phyloP scores from a whole-genome alignment of 1,140 invertebrate species.

The Augochlora pura region DNA sequence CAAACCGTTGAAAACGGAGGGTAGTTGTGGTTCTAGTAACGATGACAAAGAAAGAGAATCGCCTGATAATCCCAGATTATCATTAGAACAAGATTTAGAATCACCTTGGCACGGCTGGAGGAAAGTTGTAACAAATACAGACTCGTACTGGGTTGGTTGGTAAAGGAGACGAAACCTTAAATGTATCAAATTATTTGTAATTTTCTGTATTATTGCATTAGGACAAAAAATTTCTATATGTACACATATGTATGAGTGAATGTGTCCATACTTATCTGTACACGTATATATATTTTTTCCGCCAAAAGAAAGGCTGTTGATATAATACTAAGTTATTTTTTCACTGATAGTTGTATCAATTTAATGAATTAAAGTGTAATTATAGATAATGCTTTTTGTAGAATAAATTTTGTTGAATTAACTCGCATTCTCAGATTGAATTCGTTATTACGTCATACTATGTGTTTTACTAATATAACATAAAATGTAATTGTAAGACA shows the following conservation, averaged over 20 bases:
- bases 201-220: conserved; percentile 6
- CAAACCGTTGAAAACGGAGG: not conserved
- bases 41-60: conserved; percentile 19
- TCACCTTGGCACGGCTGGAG: conserved; percentile 75
- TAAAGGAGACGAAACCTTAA: conserved; percentile 35
- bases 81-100: conserved; percentile 61
- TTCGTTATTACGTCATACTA: not conserved
- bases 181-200: conserved; percentile 5
- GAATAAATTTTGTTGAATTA: not conserved
- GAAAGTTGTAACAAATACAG: conserved; percentile 64
- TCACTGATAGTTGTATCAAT: conserved; percentile 33
- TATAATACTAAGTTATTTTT: conserved; percentile 60
- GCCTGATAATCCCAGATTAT: not conserved
- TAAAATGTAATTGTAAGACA: conserved; percentile 11
- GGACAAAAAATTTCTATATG: conserved; percentile 1
- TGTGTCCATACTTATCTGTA: not conserved
- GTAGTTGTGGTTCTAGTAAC: not conserved
- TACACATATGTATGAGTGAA: not conserved
- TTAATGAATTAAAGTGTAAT: conserved; percentile 10
- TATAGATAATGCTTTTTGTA: conserved; percentile 14
- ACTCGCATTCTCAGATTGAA: not conserved
- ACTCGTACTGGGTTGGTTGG: conserved; percentile 69
- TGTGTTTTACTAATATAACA: not conserved
- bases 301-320: conserved; percentile 61
- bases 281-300: conserved; percentile 39